A percentile compares a stretch with the other conserved stretches of the same genome.
phyloP scores from a whole-genome alignment of 2,797 vertebrate genomes.

The Pangasius sanitwongsei region DNA sequence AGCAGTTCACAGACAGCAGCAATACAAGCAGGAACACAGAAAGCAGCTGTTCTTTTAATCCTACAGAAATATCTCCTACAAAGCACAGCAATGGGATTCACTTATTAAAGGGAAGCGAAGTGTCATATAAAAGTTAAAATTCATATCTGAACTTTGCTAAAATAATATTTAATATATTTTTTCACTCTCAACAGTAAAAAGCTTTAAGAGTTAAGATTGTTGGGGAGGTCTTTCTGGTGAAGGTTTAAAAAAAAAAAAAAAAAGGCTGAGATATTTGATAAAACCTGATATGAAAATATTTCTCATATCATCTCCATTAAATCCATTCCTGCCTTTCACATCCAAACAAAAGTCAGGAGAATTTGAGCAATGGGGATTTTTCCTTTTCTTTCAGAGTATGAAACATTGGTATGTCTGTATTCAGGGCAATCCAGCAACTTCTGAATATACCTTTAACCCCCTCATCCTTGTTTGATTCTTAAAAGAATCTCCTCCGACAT shows the following conservation, averaged over 20 bases:
- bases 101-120: conserved; percentile 44
- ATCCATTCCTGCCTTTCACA: not conserved
- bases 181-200: not conserved
- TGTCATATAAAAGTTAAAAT: not conserved
- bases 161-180: not conserved
- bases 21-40: conserved; percentile 43
- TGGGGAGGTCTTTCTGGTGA: not conserved
- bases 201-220: not conserved
- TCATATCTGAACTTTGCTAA: not conserved
- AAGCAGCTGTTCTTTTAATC: conserved; percentile 61
- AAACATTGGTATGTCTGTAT: conserved; percentile 8
- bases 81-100: conserved; percentile 37
- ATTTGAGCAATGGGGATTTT: conserved; percentile 14
- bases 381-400: not conserved
- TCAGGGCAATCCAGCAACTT: conserved; percentile 10
- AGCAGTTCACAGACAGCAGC: conserved; percentile 42
- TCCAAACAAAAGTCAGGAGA: not conserved
- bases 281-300: not conserved
- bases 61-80: conserved; percentile 52
- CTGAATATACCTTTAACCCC: not conserved
- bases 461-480: not conserved
- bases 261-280: not conserved
- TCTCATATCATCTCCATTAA: not conserved
- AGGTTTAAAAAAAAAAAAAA: not conserved
- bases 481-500: not conserved